Evolutionary conservation across 2,797 vertebrate genomes (phyloP).

Genomic region (Falco columbarius): DNA sequence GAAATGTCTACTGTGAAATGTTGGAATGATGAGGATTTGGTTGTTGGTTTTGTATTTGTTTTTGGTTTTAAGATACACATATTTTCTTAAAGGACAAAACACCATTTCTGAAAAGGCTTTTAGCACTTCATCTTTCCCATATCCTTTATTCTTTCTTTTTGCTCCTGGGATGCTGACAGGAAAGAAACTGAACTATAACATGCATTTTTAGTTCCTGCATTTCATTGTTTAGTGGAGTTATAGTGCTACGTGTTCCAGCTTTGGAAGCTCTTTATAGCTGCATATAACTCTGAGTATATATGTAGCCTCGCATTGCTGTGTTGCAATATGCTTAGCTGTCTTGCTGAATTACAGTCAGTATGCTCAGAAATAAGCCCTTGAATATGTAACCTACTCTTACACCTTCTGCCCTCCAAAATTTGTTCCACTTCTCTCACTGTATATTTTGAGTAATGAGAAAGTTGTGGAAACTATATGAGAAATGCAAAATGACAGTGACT

Average conservation of each 20-base stretch:
- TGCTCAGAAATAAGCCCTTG: conserved; percentile 13
- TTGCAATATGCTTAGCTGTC: not conserved
- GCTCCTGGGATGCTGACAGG: conserved; percentile 42
- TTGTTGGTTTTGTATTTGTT: no score
- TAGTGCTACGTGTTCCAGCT: not conserved
- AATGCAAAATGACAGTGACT: not conserved
- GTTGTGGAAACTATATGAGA: not conserved
- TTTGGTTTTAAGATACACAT: not conserved
- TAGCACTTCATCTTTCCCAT: conserved; percentile 29
- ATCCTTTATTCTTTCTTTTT: conserved; percentile 55
- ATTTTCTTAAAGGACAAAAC: not conserved
- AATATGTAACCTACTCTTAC: not conserved
- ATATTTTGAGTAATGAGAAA: not conserved
- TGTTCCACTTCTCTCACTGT: not conserved
- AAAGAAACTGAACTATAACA: conserved; percentile 21
- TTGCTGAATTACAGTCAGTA: conserved; percentile 24
- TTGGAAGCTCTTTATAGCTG: not conserved
- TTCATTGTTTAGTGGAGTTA: not conserved
- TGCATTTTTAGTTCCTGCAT: not conserved
- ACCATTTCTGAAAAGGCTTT: conserved; percentile 53
- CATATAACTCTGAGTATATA: conserved; percentile 28
- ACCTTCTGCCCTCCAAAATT: fast-evolving
- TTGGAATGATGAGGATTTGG: not conserved
- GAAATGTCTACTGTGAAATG: not conserved
- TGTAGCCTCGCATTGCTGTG: not conserved